Conservation (phyloP, 2,888 invertebrate species). For the Synergus laeviventris region DNA sequence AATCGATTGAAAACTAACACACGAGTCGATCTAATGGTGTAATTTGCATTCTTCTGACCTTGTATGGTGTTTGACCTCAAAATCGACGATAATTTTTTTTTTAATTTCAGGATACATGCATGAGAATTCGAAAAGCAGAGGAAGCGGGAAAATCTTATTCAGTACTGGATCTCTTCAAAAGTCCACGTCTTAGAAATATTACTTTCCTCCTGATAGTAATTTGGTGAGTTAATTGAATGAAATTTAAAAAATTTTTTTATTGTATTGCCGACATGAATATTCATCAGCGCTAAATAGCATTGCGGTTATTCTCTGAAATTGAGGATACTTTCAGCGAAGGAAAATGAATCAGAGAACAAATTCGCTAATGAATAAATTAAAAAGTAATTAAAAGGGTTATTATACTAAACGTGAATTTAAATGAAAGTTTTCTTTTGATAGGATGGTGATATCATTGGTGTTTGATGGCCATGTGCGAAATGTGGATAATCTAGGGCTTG, state of each 20-base stretch:
- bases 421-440: constrained; percentile 53
- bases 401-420: constrained; percentile 8
- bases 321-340: not conserved
- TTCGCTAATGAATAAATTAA: not conserved
- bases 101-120: constrained; percentile 75
- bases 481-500: constrained; percentile 88
- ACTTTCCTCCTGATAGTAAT: constrained; percentile 88
- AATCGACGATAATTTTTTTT: not conserved
- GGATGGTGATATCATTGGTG: constrained; percentile 90
- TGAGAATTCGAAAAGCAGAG: constrained; percentile 84
- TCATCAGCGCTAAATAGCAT: too few relatives aligned
- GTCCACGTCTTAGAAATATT: constrained; percentile 85
- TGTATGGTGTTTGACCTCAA: not conserved
- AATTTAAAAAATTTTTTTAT: constrained; percentile 6
- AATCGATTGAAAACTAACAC: not conserved
- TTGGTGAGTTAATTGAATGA: constrained; percentile 78
- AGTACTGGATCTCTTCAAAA: constrained; percentile 87
- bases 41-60: not conserved
- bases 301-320: too few relatives aligned
- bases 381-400: constrained; percentile 1
- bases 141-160: constrained; percentile 84
- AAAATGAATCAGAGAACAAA: too few relatives aligned
- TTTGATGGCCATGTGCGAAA: constrained; percentile 94
- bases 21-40: not conserved
- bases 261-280: not conserved